These are phyloP conservation scores for Carpatolechia fugitivella DNA, from an alignment of 2,888 invertebrate genomes.

Conservation along the genomic window DNA sequence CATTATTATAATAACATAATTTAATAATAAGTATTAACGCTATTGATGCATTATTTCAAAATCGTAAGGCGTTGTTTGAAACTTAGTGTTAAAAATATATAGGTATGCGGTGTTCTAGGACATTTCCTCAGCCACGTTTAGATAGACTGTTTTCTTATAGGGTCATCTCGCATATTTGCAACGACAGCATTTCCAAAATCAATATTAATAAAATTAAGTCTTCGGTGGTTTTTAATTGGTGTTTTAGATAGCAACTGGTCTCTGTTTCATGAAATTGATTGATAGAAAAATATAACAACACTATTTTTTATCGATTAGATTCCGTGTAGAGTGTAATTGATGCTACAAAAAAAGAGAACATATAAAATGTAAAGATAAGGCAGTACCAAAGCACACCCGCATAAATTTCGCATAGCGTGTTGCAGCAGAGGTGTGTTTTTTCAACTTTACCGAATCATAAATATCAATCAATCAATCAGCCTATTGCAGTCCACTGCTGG, in stretches of 20 bases:
- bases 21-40: too few species aligned
- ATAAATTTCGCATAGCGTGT: background rate
- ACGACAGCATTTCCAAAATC: conserved; percentile 9
- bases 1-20: background rate
- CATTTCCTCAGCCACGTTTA: conserved; percentile 17
- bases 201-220: background rate
- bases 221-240: background rate
- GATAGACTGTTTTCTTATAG: conserved; percentile 16
- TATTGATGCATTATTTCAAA: background rate
- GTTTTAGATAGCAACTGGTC: background rate
- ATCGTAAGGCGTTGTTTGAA: conserved; percentile 1
- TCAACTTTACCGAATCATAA: too few species aligned
- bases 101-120: conserved; percentile 13
- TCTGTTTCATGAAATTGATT: background rate
- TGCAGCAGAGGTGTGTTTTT: too few species aligned
- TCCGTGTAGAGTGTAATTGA: background rate
- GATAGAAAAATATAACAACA: too few species aligned
- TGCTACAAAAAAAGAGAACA: background rate
- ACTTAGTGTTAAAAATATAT: background rate
- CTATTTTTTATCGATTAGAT: background rate
- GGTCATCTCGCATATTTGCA: conserved; percentile 3
- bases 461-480: too few species aligned
- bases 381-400: background rate
- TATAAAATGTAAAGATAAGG: background rate
- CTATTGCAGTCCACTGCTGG: too few species aligned